Evolutionary conservation across 2,888 invertebrate species (phyloP), one percentile per base, ranked within the genome.

Genomic region (Heliconius erato): DNA sequence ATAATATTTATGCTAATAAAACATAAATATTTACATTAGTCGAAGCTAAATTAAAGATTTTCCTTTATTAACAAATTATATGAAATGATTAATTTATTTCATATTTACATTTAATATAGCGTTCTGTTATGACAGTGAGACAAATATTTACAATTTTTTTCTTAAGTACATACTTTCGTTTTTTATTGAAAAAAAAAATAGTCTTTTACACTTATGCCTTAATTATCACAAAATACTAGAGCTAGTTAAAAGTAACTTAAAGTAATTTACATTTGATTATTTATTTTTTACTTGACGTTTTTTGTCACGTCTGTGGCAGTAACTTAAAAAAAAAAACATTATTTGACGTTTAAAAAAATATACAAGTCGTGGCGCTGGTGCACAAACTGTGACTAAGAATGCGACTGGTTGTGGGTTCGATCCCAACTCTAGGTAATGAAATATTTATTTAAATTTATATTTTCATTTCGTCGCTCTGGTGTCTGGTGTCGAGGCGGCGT

Each of bases 151-250:
- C 74, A 76, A n/a, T 7, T 35, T 74, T 28, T 32, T 67, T 14
- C 35, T 59, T 59, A 28, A 28, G 28, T 76, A 76, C n/a, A 32
- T 74, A 76, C 35, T 32, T 59, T 74, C 19, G 23, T 32, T 59
- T 59, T 59, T 59, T 12, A n/a, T 76, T 59, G 14, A 59, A 28
- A 26, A 26, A 72, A 35, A 32, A 59, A 32, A 32, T 23, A 49
- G 28, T 4, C 59, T 59, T 59, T n/a, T n/a, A 76, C n/a, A n/a
- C 74, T 76, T 59, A 76, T 35, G 59, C n/a, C 54, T 9, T 63
- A 59, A 59, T 76, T 76, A 76, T 76, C 74, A 76, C 74, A 76
- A 74, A 54, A 63, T n/a, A 35, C 74, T 76, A 76, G 7, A n/a
- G n/a, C 59, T 76, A 76, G n/a, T 59, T 59, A 59, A n/a, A 74